Evolutionary conservation across 2,113 vertebrate genomes (phyloP).

Genomic region (Vireo altiloquus): DNA sequence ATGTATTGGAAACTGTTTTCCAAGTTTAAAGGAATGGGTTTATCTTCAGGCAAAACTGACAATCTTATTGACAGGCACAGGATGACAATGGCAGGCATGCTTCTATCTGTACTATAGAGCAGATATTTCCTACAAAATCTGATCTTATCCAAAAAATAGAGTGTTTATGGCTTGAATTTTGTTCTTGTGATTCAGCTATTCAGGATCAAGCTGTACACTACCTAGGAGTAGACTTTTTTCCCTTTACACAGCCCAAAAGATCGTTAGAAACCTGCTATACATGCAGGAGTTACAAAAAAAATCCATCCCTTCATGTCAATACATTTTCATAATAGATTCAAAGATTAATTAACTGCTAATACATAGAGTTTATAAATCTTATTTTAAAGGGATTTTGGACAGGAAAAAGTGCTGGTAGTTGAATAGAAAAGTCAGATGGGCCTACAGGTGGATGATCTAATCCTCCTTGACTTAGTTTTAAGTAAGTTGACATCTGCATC

Average conservation of each 20-base stretch:
- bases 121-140: neutral
- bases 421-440: neutral
- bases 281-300: neutral
- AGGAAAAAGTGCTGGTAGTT: neutral
- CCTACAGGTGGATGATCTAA: neutral
- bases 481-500: neutral
- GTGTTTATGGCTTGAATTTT: neutral
- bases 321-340: neutral
- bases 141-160: neutral
- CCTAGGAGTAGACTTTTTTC: neutral
- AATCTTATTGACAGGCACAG: neutral
- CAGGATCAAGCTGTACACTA: neutral
- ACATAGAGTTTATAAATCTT: neutral
- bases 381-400: neutral
- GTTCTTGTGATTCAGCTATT: neutral
- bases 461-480: neutral
- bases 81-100: neutral
- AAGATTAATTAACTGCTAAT: neutral
- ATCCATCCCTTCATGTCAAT: neutral
- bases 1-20: neutral
- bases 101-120: neutral
- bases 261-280: neutral
- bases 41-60: neutral
- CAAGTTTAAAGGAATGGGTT: neutral
- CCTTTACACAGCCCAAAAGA: neutral